These are phyloP conservation scores for Cyphomyrmex costatus DNA, from an alignment of 1,140 invertebrate genomes.

Conservation along the genomic window DNA sequence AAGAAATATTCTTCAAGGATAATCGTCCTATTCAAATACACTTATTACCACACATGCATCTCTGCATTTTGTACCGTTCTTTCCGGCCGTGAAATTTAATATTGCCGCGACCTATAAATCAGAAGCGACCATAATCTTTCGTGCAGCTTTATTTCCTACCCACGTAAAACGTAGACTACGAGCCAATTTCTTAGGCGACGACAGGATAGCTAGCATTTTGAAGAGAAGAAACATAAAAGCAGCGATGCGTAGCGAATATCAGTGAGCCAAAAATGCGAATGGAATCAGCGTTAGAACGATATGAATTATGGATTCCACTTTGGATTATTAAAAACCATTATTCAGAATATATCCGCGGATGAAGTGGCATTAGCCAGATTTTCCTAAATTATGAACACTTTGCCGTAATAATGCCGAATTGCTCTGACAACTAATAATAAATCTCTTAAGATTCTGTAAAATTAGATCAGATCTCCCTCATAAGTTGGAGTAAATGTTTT, in stretches of 20 bases:
- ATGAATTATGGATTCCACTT: slow-evolving; percentile 64
- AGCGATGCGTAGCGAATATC: slow-evolving; percentile 59
- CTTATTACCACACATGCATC: background rate
- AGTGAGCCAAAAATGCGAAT: slow-evolving; percentile 42
- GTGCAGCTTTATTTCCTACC: slow-evolving; percentile 46
- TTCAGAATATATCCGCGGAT: slow-evolving; percentile 53
- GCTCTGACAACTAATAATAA: slow-evolving; percentile 12
- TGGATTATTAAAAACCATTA: slow-evolving; percentile 71
- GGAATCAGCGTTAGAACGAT: slow-evolving; percentile 40
- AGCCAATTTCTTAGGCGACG: slow-evolving; percentile 40
- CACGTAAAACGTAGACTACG: background rate
- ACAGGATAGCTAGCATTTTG: background rate
- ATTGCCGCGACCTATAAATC: slow-evolving; percentile 48
- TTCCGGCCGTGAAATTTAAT: slow-evolving; percentile 45
- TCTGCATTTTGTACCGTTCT: slow-evolving; percentile 24
- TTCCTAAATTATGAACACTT: slow-evolving; percentile 49
- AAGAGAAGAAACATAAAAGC: slow-evolving; percentile 48
- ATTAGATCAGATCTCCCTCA: background rate
- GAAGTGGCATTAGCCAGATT: slow-evolving; percentile 45
- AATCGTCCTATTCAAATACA: slow-evolving; percentile 1
- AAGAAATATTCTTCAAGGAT: background rate
- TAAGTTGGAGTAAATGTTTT: background rate
- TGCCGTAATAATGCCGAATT: slow-evolving; percentile 5
- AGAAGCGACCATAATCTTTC: slow-evolving; percentile 47
- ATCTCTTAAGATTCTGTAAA: slow-evolving; percentile 9